Base-by-base conservation (phyloP, 1,140 invertebrate genomes). In the Brachionus koreanus region DNA sequence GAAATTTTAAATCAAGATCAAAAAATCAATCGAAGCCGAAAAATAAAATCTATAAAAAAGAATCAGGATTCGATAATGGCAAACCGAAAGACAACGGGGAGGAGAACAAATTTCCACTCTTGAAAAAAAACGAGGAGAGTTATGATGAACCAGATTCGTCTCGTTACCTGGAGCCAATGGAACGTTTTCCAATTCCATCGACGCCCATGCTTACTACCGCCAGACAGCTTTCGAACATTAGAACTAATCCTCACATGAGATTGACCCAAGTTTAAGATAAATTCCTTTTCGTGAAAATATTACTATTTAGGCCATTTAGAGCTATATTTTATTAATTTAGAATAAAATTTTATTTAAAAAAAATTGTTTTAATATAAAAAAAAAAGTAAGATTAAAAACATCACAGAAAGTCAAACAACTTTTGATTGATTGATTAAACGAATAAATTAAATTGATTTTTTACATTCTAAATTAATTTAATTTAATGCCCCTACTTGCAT, bases 171-270 rank as follows among this genome's bases (percentile, higher is more conserved):
- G 75, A 77, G 43, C 75, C 75, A 2, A 37, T 77, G 35, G 12
- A 77, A 16, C 39, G 75, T 42, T 79, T 79, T 61, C 76, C 76
- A 1, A 79, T 61, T 23, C 76, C 76, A 10, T 57, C 49, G 12
- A 79, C 49, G 10, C 76, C 76, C 37, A 79, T 79, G 49, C 16
- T 42, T 4, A 33, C 49, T 12, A 79, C 76, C 52, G 39, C 19
- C 39, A 33, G 49, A 23, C 49, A 65, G 61, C 52, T 61, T 3
- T 46, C 75, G 7, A 79, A 79, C 57, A 79, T 79, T 9, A 57
- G 25, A 57, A 79, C 76, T 37, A 79, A 79, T 79, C 76, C 76
- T 23, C 29, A 79, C 33, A 65, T 79, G 76, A 57, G 76, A 57
- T 79, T 42, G 16, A 61, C 76, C 23, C 76, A 79, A 79, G 76